Conservation (phyloP, 2,888 invertebrate genomes). For the Ephialtes manifestator region DNA sequence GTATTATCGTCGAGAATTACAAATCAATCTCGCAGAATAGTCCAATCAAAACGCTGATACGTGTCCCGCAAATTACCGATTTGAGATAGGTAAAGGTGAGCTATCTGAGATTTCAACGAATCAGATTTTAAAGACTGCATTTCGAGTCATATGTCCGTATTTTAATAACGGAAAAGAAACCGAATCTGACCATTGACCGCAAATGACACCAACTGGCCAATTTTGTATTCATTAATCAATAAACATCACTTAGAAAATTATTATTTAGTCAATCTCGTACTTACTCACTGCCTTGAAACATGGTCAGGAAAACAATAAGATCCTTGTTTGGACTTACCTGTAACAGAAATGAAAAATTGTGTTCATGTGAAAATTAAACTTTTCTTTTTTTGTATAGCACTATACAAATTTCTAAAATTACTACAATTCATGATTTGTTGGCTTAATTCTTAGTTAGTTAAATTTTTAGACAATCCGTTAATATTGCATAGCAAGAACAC, state of each 20-base stretch:
- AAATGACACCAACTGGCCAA: too few relatives aligned
- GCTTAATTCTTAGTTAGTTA: constrained; percentile 23
- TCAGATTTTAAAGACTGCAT: too few relatives aligned
- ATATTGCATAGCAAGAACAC: constrained; percentile 28
- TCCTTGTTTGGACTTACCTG: constrained; percentile 64
- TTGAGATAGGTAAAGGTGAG: too few relatives aligned
- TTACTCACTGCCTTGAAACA: not conserved
- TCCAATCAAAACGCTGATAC: too few relatives aligned
- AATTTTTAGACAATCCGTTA: constrained; percentile 30
- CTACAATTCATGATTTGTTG: not conserved
- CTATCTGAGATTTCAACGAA: too few relatives aligned
- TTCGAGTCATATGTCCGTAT: too few relatives aligned
- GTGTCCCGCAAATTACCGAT: too few relatives aligned
- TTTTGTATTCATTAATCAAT: too few relatives aligned
- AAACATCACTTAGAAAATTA: not conserved
- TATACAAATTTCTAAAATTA: not conserved
- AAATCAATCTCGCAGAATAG: too few relatives aligned
- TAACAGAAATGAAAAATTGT: constrained; percentile 58
- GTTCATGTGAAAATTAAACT: constrained; percentile 7
- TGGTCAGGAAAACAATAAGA: not conserved
- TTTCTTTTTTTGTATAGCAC: not conserved
- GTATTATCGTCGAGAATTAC: too few relatives aligned
- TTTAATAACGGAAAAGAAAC: too few relatives aligned
- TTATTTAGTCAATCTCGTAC: not conserved
- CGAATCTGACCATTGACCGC: too few relatives aligned